phyloP scores from a whole-genome alignment of 2,888 invertebrate genomes.

The Allacma fusca region DNA sequence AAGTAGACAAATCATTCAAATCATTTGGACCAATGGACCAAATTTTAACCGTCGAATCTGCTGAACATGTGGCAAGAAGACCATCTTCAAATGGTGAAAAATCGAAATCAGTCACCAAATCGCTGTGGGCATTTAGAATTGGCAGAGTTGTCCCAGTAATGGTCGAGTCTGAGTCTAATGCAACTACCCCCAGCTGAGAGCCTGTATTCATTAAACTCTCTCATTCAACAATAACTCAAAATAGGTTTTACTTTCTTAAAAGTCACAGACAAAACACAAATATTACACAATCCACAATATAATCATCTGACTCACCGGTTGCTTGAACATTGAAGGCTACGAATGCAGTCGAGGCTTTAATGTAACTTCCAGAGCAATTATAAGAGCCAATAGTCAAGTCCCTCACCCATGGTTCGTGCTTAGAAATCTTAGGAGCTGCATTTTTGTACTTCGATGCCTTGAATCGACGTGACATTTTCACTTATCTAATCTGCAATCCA shows the following conservation, averaged over 20 bases:
- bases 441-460: constrained; percentile 99
- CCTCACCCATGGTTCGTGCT: constrained; percentile 84
- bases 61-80: constrained; percentile 81
- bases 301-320: constrained; percentile 72
- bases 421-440: constrained; percentile 94
- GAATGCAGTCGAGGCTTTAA: constrained; percentile 87
- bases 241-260: too few species aligned
- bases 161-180: constrained; percentile 86
- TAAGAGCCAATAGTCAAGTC: constrained; percentile 92
- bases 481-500: background rate
- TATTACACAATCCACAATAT: background rate
- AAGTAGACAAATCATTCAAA: constrained; percentile 53
- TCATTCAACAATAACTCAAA: too few species aligned
- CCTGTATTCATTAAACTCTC: constrained; percentile 66
- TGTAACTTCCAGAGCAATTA: constrained; percentile 94
- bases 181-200: constrained; percentile 87
- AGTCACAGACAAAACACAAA: too few species aligned
- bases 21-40: constrained; percentile 53
- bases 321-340: constrained; percentile 97
- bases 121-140: constrained; percentile 82
- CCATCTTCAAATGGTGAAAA: constrained; percentile 97
- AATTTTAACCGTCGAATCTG: constrained; percentile 65
- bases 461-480: constrained; percentile 88
- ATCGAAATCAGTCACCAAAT: constrained; percentile 92
- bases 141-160: constrained; percentile 85